Percentiles rank a stretch among this genome's conserved stretches.
These are phyloP conservation scores for Panurus biarmicus DNA, from an alignment of 2,113 vertebrate species.

Conservation along the genomic window DNA sequence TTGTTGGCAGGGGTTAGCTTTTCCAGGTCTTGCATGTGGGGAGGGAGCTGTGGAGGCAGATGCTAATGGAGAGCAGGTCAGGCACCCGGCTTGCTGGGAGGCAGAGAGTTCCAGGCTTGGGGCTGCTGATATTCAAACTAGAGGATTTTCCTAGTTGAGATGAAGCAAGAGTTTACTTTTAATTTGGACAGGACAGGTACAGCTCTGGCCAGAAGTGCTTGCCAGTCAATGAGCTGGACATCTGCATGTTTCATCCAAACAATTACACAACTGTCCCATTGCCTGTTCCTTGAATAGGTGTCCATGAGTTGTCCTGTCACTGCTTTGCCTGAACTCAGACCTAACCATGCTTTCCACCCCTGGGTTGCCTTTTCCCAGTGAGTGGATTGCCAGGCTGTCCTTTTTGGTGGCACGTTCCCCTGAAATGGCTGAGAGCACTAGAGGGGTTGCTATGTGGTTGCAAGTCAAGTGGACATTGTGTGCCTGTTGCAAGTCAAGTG, in stretches of 20 bases:
- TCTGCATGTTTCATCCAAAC: neutral
- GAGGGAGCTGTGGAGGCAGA: neutral
- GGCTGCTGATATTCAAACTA: neutral
- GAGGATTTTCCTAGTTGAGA: neutral
- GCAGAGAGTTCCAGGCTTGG: neutral
- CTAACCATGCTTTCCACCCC: neutral
- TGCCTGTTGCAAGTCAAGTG: neutral
- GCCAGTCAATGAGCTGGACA: neutral
- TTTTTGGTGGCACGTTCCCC: rapidly evolving
- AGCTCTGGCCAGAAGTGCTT: neutral
- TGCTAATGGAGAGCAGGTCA: neutral
- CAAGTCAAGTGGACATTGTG: neutral
- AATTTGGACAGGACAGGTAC: neutral
- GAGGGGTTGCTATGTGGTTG: neutral
- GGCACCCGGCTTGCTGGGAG: neutral
- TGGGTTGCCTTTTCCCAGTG: neutral
- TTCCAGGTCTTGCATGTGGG: neutral
- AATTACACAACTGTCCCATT: neutral
- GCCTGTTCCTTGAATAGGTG: neutral
- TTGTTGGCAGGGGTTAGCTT: neutral
- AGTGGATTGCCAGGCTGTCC: rapidly evolving
- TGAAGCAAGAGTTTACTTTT: neutral
- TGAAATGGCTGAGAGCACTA: rapidly evolving
- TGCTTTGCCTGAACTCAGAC: neutral
- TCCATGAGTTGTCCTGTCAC: rapidly evolving